Evolutionary conservation across 2,888 invertebrate species (phyloP), one percentile per base, ranked within the genome.

Genomic region (Pediacus dermestoides): DNA sequence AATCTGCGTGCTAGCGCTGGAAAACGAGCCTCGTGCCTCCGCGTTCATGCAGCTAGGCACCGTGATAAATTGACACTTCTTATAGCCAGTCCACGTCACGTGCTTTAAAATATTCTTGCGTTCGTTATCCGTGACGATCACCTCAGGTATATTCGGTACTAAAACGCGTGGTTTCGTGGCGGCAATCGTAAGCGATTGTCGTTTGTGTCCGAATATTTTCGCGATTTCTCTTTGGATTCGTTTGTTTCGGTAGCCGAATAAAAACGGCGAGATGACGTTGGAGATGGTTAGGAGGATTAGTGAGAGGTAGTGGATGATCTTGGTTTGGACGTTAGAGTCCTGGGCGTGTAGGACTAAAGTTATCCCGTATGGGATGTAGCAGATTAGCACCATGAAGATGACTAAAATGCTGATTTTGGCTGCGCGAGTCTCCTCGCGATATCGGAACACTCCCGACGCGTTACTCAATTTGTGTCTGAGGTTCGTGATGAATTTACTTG

Each of bases 351-450:
- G 39, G 2, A 68, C 54, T 16, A 67, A 50, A 1, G 64, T 61
- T 33, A 67, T 30, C 7, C 68, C 68, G 47, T 68, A 70, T 1
- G 74, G 74, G 18, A 74, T 58, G 34, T 77, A 79, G 46, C 74
- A 73, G 2, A 74, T 67, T 1, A 74, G 53, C 10, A 70, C 80
- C 68, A 87, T 82, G 21, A 85, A 76, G 60, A 86, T 79, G 46
- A 88, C 87, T 45, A 87, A 67, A 30, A 83, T 81, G 60, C 89
- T 89, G 34, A 92, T 88, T 50, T 89, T 82, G 4, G 90, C 92
- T 1, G 92, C 89, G 48, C 90, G 78, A 51, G 89, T 87, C 70
- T 92, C 92, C 64, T 92, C 92, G 35, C 89, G 76, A 64, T 90
- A 88, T 59, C 84, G 78, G 69, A 89, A 88, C 44, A 88, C 74